Base-by-base conservation (phyloP, 2,113 vertebrate genomes). In the Vimba vimba region DNA sequence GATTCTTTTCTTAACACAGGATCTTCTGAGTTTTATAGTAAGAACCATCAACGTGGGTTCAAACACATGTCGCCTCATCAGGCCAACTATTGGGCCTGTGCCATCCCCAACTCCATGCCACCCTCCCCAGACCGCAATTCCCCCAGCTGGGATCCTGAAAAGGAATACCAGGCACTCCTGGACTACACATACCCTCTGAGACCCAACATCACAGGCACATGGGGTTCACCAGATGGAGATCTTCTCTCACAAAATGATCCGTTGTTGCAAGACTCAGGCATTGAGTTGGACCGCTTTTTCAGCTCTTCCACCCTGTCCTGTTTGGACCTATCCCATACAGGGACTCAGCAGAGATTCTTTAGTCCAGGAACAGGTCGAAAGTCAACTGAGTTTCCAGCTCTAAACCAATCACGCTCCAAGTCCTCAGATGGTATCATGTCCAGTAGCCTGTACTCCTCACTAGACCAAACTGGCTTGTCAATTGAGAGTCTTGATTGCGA, bases 181-280 rank as follows among this genome's bases (percentile, higher is more conserved):
- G 96, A 99, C 91, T 99, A 98, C 19, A 97, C 97, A 1, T 99
- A 99, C 71, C 98, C 97, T 0, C 88, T 99, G 64, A 96, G 94
- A 92, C 95, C 97, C 0, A 94, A 92, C 43, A 90, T 93, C 80
- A 25, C 88, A 12, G 55, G 86, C 90, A 87, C 88, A 76, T 64
- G 93, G 87, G 80, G 88, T 82, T 83, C 45, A 52, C 75, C 69
- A 4, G 62, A 68, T 13, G 36, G 33, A 15, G 90, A 90, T 23
- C 85, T 88, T 71, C 84, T 60, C 0, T 8, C 88, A n/a, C 86
- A 55, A n/a, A 87, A 86, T 0, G 93, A 96, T 25, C 88, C 92
- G 9, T 85, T 93, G 73, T 74, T 96, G 19, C 94, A 96, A 0
- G 97, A 98, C 91, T 99, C 98, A 0, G 98, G 97, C 10, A 91